Base-by-base conservation (phyloP, 2,113 vertebrate species). In the Myocastor coypus region DNA sequence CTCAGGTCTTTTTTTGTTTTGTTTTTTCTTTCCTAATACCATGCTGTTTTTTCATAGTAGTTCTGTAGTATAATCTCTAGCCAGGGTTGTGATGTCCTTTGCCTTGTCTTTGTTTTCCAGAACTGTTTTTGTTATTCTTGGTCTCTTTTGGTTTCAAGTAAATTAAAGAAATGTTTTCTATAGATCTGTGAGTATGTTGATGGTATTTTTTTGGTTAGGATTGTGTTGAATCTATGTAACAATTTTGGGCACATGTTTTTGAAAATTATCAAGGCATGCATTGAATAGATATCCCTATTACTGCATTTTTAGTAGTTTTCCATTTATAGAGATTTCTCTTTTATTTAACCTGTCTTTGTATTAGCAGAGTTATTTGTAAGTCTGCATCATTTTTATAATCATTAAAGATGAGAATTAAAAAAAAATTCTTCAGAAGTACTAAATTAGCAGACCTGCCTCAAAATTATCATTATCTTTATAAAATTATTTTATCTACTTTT, bases 371-470 rank as follows among this genome's bases (percentile, higher is more conserved):
- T 91, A 52, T 75, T 91, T 91, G 37, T 81, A 73, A 88, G 77
- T 86, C 10, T 66, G 28, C 1, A 46, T 88, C 95, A 63, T 82
- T 82, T 81, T 81, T 57, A 77, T 66, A 52, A 81, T 91, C n/a
- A 46, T 57, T 16, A 94, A 91, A 91, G 93, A 63, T 91, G 73
- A 59, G 78, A 64, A 75, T 32, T 69, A 55, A 55, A 52, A 77
- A 46, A 32, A 59, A 40, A 57, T 37, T 71, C 83, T 91, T 85
- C 11, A 80, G 22, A 28, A 87, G 1, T 40, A 19, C 12, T 78
- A 78, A 50, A n/a, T 92, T 96, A 69, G 68, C 28, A 71, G 55
- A 89, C 95, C 20, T 91, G 2, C 69, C 46, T 81, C n/a, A 92
- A 66, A 88, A 88, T 87, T 78, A 55, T 92, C 59, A 77, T 89